Conservation (phyloP, 92 coral and sea anemone species). For the Blastomussa wellsi region DNA sequence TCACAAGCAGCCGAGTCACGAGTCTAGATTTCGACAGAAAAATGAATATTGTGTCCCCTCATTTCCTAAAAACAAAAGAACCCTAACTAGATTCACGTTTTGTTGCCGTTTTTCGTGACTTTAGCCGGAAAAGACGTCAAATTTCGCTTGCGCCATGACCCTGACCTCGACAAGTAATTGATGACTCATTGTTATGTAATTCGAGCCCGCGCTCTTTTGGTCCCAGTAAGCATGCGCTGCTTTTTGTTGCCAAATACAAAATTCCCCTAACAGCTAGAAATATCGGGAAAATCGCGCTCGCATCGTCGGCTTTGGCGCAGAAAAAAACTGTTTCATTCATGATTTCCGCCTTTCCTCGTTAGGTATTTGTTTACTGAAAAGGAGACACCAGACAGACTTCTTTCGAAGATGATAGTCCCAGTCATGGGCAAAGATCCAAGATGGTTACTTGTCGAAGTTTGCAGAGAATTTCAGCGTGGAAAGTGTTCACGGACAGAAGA, state of each 20-base stretch:
- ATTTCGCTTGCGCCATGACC: slow-evolving; percentile 61
- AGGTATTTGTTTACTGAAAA: slow-evolving; percentile 47
- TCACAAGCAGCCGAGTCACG: slow-evolving; percentile 50
- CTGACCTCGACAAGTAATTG: slow-evolving; percentile 72
- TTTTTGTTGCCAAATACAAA: slow-evolving; percentile 61
- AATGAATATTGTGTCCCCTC: neutral
- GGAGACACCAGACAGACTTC: slow-evolving; percentile 51
- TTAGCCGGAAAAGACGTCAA: slow-evolving; percentile 24
- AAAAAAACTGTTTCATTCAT: slow-evolving; percentile 41
- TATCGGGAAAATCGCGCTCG: slow-evolving; percentile 70
- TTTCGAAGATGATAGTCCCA: slow-evolving; percentile 88
- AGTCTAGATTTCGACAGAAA: slow-evolving; percentile 5
- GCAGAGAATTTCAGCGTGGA: slow-evolving; percentile 99
- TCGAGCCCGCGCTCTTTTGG: slow-evolving; percentile 79
- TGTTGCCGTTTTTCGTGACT: slow-evolving; percentile 35
- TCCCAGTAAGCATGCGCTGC: slow-evolving; percentile 71
- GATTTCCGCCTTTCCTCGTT: slow-evolving; percentile 46
- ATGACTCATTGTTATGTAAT: slow-evolving; percentile 96
- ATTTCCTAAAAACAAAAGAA: neutral
- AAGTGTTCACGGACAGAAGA: slow-evolving; percentile 94
- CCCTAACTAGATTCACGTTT: neutral
- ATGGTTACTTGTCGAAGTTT: slow-evolving; percentile 99
- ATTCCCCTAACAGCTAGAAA: slow-evolving; percentile 61
- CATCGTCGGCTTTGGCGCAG: slow-evolving; percentile 34
- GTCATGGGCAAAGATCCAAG: slow-evolving; percentile 98